Evolutionary conservation across 1,140 invertebrate genomes (phyloP).

Genomic region (Eulimnadia texana): DNA sequence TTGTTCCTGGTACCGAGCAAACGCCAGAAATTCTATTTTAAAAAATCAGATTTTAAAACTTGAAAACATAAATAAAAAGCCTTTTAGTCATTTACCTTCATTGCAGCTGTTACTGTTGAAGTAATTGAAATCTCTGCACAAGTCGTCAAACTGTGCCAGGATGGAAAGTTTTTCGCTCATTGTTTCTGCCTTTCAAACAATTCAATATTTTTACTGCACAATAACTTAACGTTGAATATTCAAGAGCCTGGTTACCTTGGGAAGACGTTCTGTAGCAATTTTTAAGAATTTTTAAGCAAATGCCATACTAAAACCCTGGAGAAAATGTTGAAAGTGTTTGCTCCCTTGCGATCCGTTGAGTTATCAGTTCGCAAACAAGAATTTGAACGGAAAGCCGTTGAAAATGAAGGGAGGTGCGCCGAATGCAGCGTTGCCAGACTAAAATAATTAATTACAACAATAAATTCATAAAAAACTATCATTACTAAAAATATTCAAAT

Average conservation of each 20-base stretch:
- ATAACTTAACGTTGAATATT: too few relatives aligned
- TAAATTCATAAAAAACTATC: not conserved
- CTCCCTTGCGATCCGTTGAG: not conserved
- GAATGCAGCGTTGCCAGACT: not conserved
- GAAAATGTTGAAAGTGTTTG: not conserved
- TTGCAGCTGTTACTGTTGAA: conserved; percentile 25
- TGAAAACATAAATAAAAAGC: not conserved
- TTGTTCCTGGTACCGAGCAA: conserved; percentile 52
- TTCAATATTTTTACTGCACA: too few relatives aligned
- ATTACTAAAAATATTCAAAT: not conserved
- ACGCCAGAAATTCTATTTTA: conserved; percentile 49
- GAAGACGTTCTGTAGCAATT: too few relatives aligned
- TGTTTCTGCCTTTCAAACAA: too few relatives aligned
- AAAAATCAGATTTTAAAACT: conserved; percentile 12
- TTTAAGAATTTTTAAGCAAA: too few relatives aligned
- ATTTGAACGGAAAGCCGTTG: not conserved
- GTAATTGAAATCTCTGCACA: conserved; percentile 26
- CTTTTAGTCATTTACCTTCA: conserved; percentile 22
- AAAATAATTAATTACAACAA: not conserved
- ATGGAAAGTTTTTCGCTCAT: conserved; percentile 21
- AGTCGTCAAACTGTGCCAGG: conserved; percentile 31
- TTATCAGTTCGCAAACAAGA: not conserved
- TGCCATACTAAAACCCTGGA: too few relatives aligned
- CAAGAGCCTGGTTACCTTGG: too few relatives aligned
- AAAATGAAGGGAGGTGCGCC: not conserved